A percentile compares a stretch with the other conserved stretches of the same genome.
These are phyloP conservation scores for Acrocyrtus sp. DNA, from an alignment of 2,888 invertebrate genomes.

Conservation along the genomic window DNA sequence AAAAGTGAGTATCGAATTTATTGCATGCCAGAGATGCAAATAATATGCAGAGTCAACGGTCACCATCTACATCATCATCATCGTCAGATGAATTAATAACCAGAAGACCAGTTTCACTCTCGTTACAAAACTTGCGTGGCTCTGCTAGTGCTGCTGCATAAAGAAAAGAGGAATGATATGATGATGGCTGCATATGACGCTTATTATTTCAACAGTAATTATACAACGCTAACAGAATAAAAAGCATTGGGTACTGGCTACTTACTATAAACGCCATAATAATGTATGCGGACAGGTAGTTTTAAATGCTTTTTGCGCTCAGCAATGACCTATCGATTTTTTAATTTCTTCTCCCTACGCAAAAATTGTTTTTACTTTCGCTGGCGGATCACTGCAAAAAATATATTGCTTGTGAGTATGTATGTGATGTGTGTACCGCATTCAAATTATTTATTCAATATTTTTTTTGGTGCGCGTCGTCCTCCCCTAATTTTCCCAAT, in stretches of 20 bases:
- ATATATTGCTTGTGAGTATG: not conserved
- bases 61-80: slow-evolving; percentile 12
- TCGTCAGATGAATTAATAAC: slow-evolving; percentile 20
- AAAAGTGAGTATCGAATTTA: too few species aligned
- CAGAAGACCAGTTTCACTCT: slow-evolving; percentile 43
- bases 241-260: slow-evolving; percentile 2
- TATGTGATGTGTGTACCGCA: slow-evolving; percentile 3
- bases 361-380: slow-evolving; percentile 27
- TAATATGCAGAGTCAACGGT: slow-evolving; percentile 32
- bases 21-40: slow-evolving; percentile 32
- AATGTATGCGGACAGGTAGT: not conserved
- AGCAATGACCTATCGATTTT: slow-evolving; percentile 41
- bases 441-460: too few species aligned
- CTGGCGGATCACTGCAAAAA: too few species aligned
- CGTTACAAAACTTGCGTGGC: slow-evolving; percentile 11
- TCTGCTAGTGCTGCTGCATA: not conserved
- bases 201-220: slow-evolving; percentile 38
- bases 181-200: slow-evolving; percentile 15
- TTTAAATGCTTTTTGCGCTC: not conserved
- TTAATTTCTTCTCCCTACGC: slow-evolving; percentile 21
- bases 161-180: too few species aligned
- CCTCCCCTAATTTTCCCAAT: too few species aligned
- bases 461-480: too few species aligned
- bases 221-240: not conserved
- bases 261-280: not conserved